A percentile compares a stretch with the other conserved stretches of the same genome.
These are phyloP conservation scores for Euwallacea similis DNA, from an alignment of 1,140 invertebrate genomes.

Conservation along the genomic window DNA sequence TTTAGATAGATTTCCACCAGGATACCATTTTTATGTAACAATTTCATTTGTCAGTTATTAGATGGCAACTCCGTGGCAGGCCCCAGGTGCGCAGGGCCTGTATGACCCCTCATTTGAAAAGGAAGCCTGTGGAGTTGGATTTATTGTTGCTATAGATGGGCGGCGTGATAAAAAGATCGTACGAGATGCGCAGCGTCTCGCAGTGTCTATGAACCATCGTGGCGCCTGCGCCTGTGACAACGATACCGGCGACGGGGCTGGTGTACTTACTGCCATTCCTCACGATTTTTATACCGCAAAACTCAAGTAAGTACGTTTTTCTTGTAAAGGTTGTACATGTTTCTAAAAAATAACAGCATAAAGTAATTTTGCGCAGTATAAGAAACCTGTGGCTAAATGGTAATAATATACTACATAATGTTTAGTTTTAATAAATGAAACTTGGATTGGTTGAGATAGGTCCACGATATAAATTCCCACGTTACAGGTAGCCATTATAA, in stretches of 20 bases:
- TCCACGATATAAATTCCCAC: too few species aligned
- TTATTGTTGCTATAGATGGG: constrained; percentile 97
- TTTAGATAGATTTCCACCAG: too few species aligned
- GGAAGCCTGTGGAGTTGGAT: constrained; percentile 98
- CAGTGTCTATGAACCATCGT: constrained; percentile 96
- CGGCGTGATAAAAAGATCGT: constrained; percentile 92
- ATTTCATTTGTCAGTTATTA: constrained; percentile 41
- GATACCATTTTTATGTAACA: not conserved
- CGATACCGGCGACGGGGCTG: constrained; percentile 97
- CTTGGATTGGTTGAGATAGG: too few species aligned
- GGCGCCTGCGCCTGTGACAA: constrained; percentile 98
- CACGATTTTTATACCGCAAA: constrained; percentile 88
- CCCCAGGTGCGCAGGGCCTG: constrained; percentile 68
- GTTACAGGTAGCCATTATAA: too few species aligned
- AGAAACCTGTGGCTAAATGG: too few species aligned
- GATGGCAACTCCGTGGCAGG: constrained; percentile 55
- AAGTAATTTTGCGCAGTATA: too few species aligned
- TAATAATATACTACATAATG: too few species aligned
- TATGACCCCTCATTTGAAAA: constrained; percentile 93
- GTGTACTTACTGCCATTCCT: constrained; percentile 93
- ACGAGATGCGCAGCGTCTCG: constrained; percentile 89
- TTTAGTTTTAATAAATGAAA: too few species aligned
- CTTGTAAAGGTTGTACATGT: too few species aligned
- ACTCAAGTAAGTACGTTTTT: constrained; percentile 64
- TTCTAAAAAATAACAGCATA: too few species aligned